Percentiles rank a stretch among this genome's conserved stretches.
Evolutionary conservation across 1,140 invertebrate genomes (phyloP).

Genomic region (Drosophila sproati): DNA sequence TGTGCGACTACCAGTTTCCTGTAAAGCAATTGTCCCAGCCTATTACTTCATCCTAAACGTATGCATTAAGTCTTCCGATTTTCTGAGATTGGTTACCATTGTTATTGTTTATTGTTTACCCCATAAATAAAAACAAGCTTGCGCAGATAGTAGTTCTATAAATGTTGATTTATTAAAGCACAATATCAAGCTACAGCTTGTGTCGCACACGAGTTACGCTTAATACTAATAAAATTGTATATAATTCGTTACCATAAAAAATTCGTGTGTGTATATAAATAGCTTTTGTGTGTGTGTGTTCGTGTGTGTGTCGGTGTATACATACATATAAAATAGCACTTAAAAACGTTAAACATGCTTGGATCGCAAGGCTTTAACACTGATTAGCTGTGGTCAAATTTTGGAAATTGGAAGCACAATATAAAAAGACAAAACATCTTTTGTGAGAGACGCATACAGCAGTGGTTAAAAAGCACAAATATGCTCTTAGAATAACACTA

Average conservation of each 20-base stretch:
- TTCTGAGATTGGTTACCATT: no score
- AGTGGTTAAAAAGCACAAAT: slow-evolving; percentile 34
- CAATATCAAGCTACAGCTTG: slow-evolving; percentile 69
- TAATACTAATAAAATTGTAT: slow-evolving; percentile 45
- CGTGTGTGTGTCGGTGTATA: slow-evolving; percentile 11
- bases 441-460: slow-evolving; percentile 16
- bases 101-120: no score
- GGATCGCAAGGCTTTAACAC: slow-evolving; percentile 36
- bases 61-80: no score
- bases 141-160: slow-evolving; percentile 5
- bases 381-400: slow-evolving; percentile 18
- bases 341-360: slow-evolving; percentile 57
- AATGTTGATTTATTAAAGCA: slow-evolving; percentile 68
- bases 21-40: no score
- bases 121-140: neutral
- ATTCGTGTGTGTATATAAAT: slow-evolving; percentile 75
- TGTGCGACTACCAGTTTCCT: no score
- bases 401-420: slow-evolving; percentile 64
- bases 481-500: slow-evolving; percentile 25
- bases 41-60: no score
- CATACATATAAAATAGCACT: slow-evolving; percentile 69
- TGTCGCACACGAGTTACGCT: slow-evolving; percentile 63
- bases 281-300: slow-evolving; percentile 33
- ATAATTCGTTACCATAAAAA: slow-evolving; percentile 70
- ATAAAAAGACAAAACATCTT: slow-evolving; percentile 35